Conservation (phyloP, 1,140 invertebrate genomes). For the Chrysomallon squamiferum region DNA sequence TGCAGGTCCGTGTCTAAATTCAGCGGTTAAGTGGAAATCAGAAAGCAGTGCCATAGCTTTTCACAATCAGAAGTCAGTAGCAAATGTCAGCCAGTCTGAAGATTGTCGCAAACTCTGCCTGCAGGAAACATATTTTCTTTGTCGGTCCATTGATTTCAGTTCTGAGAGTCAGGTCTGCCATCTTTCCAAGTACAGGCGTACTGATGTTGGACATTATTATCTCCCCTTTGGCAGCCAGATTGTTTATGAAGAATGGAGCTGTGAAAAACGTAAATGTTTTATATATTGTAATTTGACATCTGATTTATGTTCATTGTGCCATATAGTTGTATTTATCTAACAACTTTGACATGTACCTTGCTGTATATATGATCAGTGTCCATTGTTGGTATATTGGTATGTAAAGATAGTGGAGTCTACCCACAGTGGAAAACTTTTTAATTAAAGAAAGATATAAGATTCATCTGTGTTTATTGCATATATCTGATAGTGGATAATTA, state of each 20-base stretch:
- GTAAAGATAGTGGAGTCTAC: too few relatives aligned
- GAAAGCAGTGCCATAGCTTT: constrained; percentile 26
- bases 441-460: too few relatives aligned
- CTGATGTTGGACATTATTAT: constrained; percentile 24
- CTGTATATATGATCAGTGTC: too few relatives aligned
- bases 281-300: too few relatives aligned
- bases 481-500: too few relatives aligned
- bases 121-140: constrained; percentile 23
- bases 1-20: constrained; percentile 19
- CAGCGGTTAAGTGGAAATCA: constrained; percentile 15
- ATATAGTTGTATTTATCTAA: too few relatives aligned
- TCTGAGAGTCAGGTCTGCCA: constrained; percentile 17
- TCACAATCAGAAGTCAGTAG: constrained; percentile 25
- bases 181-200: constrained; percentile 22
- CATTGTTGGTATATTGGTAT: too few relatives aligned
- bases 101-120: constrained; percentile 23
- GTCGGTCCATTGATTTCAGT: constrained; percentile 36
- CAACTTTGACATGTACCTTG: too few relatives aligned
- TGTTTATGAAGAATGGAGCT: constrained; percentile 28
- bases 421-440: too few relatives aligned
- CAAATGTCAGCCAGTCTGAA: constrained; percentile 10
- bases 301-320: too few relatives aligned
- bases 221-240: constrained; percentile 15
- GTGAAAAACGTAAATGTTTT: constrained; percentile 1
- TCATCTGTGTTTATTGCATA: too few relatives aligned